Conservation (phyloP, 92 coral and sea anemone species). For the Desmophyllum pertusum region DNA sequence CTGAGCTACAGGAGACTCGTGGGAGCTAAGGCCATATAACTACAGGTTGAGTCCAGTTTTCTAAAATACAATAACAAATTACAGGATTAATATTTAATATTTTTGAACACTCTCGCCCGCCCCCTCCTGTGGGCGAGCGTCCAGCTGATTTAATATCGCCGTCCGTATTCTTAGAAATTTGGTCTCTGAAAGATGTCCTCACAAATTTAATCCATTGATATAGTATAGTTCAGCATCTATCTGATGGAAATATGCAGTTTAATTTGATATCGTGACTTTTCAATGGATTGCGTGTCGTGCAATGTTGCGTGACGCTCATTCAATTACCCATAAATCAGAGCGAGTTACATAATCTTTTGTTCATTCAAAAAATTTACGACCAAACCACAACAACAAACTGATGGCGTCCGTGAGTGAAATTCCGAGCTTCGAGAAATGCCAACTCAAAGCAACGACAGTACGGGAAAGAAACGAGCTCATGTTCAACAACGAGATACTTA, state of each 20-base stretch:
- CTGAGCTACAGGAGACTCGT: too few relatives aligned
- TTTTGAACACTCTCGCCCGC: too few relatives aligned
- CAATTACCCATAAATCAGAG: constrained; percentile 35
- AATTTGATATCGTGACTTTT: not conserved
- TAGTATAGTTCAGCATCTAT: not conserved
- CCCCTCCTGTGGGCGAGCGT: too few relatives aligned
- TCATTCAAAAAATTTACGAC: constrained; percentile 32
- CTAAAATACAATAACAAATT: too few relatives aligned
- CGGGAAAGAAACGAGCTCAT: constrained; percentile 83
- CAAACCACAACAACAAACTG: constrained; percentile 59
- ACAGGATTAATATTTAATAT: too few relatives aligned
- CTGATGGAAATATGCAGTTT: not conserved
- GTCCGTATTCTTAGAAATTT: not conserved
- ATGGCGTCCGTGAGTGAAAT: constrained; percentile 67
- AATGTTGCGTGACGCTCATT: constrained; percentile 17
- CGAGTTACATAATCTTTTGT: constrained; percentile 23
- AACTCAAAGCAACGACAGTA: constrained; percentile 87
- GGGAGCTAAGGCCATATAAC: too few relatives aligned
- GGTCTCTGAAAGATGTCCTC: not conserved
- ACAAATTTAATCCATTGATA: not conserved
- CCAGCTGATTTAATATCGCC: too few relatives aligned
- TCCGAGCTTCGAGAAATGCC: constrained; percentile 76
- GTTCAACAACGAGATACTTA: constrained; percentile 84
- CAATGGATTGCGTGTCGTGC: constrained; percentile 14
- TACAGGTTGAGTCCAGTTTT: too few relatives aligned